Base-by-base conservation (phyloP, 2,797 vertebrate genomes). In the Tarsius wallacei region DNA sequence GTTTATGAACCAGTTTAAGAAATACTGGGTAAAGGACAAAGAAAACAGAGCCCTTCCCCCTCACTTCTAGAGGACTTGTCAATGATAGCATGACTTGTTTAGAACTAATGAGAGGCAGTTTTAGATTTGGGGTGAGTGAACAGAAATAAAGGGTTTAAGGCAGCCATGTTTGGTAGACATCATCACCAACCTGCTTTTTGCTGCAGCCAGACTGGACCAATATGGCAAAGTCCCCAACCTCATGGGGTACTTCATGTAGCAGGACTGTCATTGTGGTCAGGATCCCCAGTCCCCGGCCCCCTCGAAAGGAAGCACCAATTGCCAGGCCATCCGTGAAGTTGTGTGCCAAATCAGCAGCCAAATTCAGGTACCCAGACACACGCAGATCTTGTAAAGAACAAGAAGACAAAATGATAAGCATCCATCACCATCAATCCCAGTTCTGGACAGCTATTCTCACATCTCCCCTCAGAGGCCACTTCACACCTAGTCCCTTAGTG, bases 191-290 rank as follows among this genome's bases (percentile, higher is more conserved):
- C 99, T 99, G 99, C 80, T 94, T 99, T 97, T 99, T 99, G 97
- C 99, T 99, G 99, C 99, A 99, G 81, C 99, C 99, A 0, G 99
- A 99, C 98, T 99, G 99, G 36, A 99, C 99, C 0, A 99, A 99
- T 98, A 99, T 99, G 98, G 99, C 99, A 7, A 99, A 99, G 98
- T 99, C 99, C 28, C 99, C 99, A 0, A 99, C 99, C 98, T 99
- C 99, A 19, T 99, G 99, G 1, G 99, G 99, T 55, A 99, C 99
- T 97, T 99, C 99, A 3, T 99, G 99, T 63, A 99, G 99, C 90
- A 99, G 98, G 97, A 99, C 99, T 15, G 99, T 99, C 97, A 99
- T 83, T 8, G 99, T 99, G 97, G 99, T 99, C 94, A 99, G 97
- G 7, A 99, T 93, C 6, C 99, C 99, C 2, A 99, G 99, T 0